Percentiles rank a stretch among this genome's conserved stretches.
These are phyloP conservation scores for Aurelia sp. DNA, from an alignment of 30 jellyfish, hydroid and myxozoan species.

Conservation along the genomic window DNA sequence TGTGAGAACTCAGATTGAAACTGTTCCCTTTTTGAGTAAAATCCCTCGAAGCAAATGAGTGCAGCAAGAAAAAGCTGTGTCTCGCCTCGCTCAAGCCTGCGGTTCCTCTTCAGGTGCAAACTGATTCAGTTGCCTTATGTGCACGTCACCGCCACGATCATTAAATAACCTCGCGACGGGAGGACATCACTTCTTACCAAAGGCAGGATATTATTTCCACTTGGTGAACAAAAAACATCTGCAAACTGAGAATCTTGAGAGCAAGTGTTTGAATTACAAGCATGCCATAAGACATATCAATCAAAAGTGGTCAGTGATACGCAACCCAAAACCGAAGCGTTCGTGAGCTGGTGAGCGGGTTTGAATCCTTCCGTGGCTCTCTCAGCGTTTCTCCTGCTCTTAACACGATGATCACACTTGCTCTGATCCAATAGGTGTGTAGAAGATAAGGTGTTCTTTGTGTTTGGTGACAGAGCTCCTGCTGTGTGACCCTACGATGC, in stretches of 20 bases:
- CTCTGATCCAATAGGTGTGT: conserved; percentile 40
- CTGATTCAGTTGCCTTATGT: conserved; percentile 53
- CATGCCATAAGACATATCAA: conserved; percentile 48
- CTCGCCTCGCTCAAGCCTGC: conserved; percentile 48
- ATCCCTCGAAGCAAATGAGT: not conserved
- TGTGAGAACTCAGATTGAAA: not conserved
- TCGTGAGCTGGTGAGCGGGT: too few relatives aligned
- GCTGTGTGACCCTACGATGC: conserved; percentile 71
- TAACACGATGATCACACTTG: conserved; percentile 3
- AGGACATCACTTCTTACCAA: conserved; percentile 47
- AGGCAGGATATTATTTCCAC: conserved; percentile 59
- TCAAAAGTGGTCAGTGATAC: conserved; percentile 1
- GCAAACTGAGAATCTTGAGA: conserved; percentile 39
- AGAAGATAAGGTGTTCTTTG: conserved; percentile 51
- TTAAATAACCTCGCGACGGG: conserved; percentile 74
- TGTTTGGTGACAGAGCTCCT: conserved; percentile 61
- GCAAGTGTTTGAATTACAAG: conserved; percentile 29
- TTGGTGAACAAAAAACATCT: conserved; percentile 63
- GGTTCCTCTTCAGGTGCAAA: conserved; percentile 67
- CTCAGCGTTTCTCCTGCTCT: conserved; percentile 9
- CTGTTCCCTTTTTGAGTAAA: not conserved
- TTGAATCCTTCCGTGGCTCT: not conserved
- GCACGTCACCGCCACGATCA: conserved; percentile 77
- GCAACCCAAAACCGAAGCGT: too few relatives aligned
- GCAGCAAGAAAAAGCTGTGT: conserved; percentile 19